These are phyloP conservation scores for Oscheius sp. DNA, from an alignment of 1,140 invertebrate genomes.

Conservation along the genomic window DNA sequence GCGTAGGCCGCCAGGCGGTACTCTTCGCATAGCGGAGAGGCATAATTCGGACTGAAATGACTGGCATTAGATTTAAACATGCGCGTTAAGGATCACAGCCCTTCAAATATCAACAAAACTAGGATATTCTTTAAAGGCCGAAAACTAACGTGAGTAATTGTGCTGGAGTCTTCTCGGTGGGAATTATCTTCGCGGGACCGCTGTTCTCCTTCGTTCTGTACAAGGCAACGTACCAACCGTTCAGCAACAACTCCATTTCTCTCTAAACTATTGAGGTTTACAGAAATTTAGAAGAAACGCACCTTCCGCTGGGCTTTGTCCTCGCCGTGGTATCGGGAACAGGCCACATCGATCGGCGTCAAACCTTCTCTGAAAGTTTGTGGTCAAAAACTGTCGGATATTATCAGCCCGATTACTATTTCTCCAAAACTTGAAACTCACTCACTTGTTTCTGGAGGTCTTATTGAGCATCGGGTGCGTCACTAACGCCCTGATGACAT, in stretches of 20 bases:
- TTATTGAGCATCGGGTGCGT: neutral
- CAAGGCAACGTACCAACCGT: neutral
- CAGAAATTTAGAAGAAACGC: neutral
- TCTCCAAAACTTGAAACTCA: too few relatives aligned
- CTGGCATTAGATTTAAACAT: neutral
- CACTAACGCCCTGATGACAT: neutral
- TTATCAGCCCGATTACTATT: too few relatives aligned
- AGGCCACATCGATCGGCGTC: slow-evolving; percentile 3
- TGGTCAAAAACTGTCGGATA: neutral
- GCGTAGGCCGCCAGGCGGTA: neutral
- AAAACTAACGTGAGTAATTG: too few relatives aligned
- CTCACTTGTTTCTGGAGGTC: neutral
- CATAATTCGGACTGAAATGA: neutral
- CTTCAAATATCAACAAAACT: too few relatives aligned
- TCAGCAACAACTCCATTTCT: neutral
- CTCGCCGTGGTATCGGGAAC: slow-evolving; percentile 2
- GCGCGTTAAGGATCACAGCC: too few relatives aligned
- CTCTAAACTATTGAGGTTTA: neutral
- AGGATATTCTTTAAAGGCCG: too few relatives aligned
- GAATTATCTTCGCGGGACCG: neutral
- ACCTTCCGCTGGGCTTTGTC: neutral
- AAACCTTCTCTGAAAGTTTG: neutral
- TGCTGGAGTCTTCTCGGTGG: neutral
- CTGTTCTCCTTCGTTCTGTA: neutral
- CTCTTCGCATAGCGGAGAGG: neutral